Conservation (phyloP, 1,140 invertebrate species). For the Pseudobourletiella spinata region DNA sequence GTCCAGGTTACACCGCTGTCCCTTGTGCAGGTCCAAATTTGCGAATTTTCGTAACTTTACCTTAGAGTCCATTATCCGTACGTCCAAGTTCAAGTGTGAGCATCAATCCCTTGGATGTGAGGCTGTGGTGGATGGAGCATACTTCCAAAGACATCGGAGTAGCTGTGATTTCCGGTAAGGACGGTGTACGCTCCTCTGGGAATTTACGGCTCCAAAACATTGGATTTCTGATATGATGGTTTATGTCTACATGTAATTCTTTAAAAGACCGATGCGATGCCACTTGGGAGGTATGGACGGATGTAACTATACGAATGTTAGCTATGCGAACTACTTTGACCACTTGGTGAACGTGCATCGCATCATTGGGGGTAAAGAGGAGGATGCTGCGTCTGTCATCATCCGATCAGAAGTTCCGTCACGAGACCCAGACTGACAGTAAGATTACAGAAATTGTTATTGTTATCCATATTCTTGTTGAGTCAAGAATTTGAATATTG, state of each 20-base stretch:
- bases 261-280: neutral
- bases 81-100: constrained; percentile 18
- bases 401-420: no score
- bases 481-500: no score
- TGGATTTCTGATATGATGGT: no score
- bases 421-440: no score
- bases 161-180: constrained; percentile 12
- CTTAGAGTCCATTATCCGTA: constrained; percentile 22
- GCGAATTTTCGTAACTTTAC: constrained; percentile 13
- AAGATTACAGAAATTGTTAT: no score
- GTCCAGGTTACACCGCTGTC: constrained; percentile 2
- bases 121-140: neutral
- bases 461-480: no score
- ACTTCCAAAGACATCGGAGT: constrained; percentile 3
- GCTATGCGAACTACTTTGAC: neutral
- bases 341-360: neutral
- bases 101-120: constrained; percentile 13
- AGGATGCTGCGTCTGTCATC: neutral
- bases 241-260: no score
- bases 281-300: neutral
- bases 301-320: neutral
- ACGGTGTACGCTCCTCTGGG: no score
- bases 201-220: no score
- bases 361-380: neutral
- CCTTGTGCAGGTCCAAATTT: neutral